Evolutionary conservation across 2,888 invertebrate species (phyloP).

Genomic region (Andrena bicolor): DNA sequence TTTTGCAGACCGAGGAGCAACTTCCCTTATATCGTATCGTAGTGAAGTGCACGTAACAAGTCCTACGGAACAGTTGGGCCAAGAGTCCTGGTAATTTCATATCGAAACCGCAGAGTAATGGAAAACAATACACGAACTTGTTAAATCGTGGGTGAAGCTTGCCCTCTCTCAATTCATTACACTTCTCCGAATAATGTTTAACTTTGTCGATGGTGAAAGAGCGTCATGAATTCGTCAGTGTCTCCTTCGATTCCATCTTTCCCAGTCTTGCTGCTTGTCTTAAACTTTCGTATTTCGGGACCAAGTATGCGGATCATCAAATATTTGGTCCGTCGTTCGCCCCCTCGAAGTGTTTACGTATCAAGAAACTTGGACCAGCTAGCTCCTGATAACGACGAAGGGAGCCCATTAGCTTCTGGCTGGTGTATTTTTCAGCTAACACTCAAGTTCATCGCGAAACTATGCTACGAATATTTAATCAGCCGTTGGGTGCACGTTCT

Average conservation of each 20-base stretch:
- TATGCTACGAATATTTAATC: too few relatives aligned
- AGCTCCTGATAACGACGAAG: slow-evolving; percentile 7
- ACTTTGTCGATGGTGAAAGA: too few relatives aligned
- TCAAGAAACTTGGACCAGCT: slow-evolving; percentile 14
- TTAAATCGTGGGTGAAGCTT: not conserved
- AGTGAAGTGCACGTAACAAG: not conserved
- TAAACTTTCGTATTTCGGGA: slow-evolving; percentile 23
- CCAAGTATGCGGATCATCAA: slow-evolving; percentile 13
- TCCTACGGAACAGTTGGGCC: not conserved
- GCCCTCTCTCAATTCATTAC: not conserved
- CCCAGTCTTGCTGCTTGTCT: slow-evolving; percentile 13
- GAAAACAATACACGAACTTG: not conserved
- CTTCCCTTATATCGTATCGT: not conserved
- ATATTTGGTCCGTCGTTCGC: slow-evolving; percentile 53
- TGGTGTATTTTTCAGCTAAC: not conserved
- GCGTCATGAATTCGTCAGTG: too few relatives aligned
- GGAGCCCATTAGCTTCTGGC: not conserved
- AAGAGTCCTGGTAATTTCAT: not conserved
- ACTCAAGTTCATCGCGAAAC: slow-evolving; percentile 1
- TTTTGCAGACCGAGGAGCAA: not conserved
- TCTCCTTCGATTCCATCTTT: too few relatives aligned
- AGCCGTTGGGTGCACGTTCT: too few relatives aligned
- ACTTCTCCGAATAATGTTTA: not conserved
- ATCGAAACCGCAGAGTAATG: not conserved
- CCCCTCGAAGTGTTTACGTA: slow-evolving; percentile 18